phyloP scores from a whole-genome alignment of 2,113 vertebrate species.

The Tragulus kanchil region DNA sequence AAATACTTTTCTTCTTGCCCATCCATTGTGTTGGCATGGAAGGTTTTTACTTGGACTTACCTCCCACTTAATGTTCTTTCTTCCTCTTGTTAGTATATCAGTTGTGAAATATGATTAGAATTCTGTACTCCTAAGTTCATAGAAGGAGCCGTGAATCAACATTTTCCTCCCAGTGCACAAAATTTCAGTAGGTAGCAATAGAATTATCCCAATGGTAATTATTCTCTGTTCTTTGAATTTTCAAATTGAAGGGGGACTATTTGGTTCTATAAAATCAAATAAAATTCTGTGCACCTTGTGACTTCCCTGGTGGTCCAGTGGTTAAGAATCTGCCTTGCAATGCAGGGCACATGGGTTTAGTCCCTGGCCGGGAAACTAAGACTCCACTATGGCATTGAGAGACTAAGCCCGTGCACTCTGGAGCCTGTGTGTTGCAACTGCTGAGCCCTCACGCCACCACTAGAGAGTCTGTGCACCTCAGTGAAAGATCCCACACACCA shows the following conservation, averaged over 20 bases:
- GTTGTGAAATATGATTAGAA: conserved; percentile 6
- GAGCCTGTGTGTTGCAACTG: not conserved
- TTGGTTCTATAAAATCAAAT: not conserved
- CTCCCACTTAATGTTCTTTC: not conserved
- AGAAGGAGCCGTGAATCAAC: not conserved
- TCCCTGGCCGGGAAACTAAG: not conserved
- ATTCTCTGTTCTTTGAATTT: not conserved
- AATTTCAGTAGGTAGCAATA: not conserved
- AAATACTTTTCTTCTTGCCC: conserved; percentile 3
- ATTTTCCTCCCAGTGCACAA: not conserved
- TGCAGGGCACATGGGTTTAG: not conserved
- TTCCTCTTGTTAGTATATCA: not conserved
- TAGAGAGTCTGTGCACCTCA: accelerated
- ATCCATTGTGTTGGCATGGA: not conserved
- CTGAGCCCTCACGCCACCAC: not conserved
- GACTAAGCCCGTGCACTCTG: not conserved
- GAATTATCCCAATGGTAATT: not conserved
- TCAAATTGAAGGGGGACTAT: not conserved
- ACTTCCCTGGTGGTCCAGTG: not conserved
- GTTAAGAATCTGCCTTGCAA: not conserved
- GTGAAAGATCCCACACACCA: not conserved
- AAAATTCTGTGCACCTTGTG: not conserved
- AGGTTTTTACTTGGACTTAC: not conserved
- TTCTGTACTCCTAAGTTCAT: not conserved
- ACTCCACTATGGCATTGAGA: not conserved